phyloP scores from a whole-genome alignment of 1,140 invertebrate species.

The Drosophila bifasciata region DNA sequence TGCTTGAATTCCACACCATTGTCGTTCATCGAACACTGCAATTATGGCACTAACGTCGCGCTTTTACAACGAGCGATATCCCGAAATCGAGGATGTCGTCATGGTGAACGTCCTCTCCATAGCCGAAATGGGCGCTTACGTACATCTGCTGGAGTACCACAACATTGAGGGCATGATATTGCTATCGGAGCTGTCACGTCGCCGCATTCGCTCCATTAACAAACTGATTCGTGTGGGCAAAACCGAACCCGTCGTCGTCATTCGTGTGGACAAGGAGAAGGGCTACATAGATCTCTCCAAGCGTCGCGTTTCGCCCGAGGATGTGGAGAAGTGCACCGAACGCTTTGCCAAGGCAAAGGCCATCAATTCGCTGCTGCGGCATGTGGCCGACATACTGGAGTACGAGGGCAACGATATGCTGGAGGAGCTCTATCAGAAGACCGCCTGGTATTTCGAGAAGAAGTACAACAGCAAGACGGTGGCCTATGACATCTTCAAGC shows the following conservation, averaged over 20 bases:
- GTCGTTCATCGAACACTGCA: neutral
- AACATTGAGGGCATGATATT: conserved; percentile 99
- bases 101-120: conserved; percentile 99
- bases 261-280: conserved; percentile 99
- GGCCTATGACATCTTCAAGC: conserved; percentile 99
- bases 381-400: conserved; percentile 97
- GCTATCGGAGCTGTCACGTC: conserved; percentile 97
- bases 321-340: conserved; percentile 99
- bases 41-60: conserved; percentile 97
- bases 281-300: conserved; percentile 99
- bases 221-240: conserved; percentile 99
- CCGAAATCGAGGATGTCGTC: conserved; percentile 99
- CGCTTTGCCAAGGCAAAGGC: conserved; percentile 99
- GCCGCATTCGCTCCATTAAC: conserved; percentile 99
- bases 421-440: conserved; percentile 97
- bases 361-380: conserved; percentile 98
- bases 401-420: conserved; percentile 96
- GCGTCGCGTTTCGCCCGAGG: conserved; percentile 98
- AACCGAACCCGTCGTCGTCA: conserved; percentile 99
- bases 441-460: conserved; percentile 99
- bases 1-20: conserved; percentile 15
- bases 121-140: conserved; percentile 99
- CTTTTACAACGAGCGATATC: conserved; percentile 99
- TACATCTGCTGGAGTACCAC: conserved; percentile 98
- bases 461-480: conserved; percentile 98